These are phyloP conservation scores for Vespertilio murinus DNA, from an alignment of 2,797 vertebrate genomes.

Conservation along the genomic window DNA sequence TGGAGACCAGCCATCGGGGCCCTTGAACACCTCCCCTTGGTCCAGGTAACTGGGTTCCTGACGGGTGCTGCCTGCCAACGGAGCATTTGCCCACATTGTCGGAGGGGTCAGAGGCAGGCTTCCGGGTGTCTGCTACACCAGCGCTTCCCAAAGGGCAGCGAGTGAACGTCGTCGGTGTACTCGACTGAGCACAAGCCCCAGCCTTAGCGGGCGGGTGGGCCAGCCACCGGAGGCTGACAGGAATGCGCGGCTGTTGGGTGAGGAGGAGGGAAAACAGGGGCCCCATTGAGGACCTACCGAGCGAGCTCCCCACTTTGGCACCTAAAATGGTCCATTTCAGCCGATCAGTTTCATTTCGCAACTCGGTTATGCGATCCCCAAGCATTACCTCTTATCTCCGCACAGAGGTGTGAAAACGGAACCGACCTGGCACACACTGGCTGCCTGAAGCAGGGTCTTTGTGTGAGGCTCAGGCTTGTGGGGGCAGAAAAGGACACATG, in stretches of 20 bases:
- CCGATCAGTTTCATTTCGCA: constrained; percentile 67
- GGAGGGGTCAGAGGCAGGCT: not conserved
- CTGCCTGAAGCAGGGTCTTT: constrained; percentile 69
- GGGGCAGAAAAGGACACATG: not conserved
- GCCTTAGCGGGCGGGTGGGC: not conserved
- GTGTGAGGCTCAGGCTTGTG: constrained; percentile 37
- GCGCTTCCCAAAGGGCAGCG: not conserved
- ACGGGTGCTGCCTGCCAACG: not conserved
- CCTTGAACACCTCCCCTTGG: not conserved
- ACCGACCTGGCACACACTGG: not conserved
- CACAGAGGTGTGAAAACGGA: constrained; percentile 72
- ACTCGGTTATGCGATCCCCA: constrained; percentile 69
- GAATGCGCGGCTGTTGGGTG: not conserved
- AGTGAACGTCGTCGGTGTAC: not conserved
- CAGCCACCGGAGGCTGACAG: not conserved
- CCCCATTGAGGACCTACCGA: constrained; percentile 58
- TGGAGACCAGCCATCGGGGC: not conserved
- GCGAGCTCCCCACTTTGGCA: constrained; percentile 67
- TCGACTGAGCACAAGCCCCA: constrained; percentile 11
- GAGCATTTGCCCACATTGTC: not conserved
- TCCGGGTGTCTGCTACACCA: constrained; percentile 34
- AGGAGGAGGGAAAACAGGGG: constrained; percentile 69
- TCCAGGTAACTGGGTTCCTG: not conserved
- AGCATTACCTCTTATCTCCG: constrained; percentile 70
- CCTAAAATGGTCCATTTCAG: constrained; percentile 64